Evolutionary conservation across 1,140 invertebrate genomes (phyloP).

Genomic region (Bombus confusus): DNA sequence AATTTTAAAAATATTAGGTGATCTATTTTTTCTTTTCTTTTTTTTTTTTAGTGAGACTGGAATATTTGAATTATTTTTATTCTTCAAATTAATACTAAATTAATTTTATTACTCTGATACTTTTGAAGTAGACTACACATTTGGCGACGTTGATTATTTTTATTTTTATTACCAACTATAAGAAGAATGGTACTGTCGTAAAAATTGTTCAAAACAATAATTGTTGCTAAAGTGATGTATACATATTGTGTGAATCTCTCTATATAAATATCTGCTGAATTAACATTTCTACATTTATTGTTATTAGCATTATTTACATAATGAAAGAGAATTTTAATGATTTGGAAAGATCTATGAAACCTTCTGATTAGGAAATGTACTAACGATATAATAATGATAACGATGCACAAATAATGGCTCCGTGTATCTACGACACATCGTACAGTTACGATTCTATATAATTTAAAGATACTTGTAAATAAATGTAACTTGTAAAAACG

Average conservation of each 20-base stretch:
- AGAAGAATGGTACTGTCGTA: background rate
- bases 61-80: background rate
- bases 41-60: background rate
- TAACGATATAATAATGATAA: background rate
- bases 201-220: background rate
- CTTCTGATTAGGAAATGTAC: background rate
- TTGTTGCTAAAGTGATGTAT: background rate
- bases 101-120: background rate
- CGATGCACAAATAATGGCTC: conserved; percentile 44
- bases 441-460: background rate
- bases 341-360: background rate
- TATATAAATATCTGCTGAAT: background rate
- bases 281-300: background rate
- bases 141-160: too few species aligned
- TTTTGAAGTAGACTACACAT: background rate
- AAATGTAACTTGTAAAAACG: conserved; percentile 36
- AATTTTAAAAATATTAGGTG: background rate
- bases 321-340: background rate
- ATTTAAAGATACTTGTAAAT: conserved; percentile 35
- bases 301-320: background rate
- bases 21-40: background rate
- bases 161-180: background rate
- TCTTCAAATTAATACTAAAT: background rate
- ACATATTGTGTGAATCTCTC: background rate
- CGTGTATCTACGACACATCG: background rate